Base-by-base conservation (phyloP, 2,888 invertebrate species). In the Drosophila monieri region DNA sequence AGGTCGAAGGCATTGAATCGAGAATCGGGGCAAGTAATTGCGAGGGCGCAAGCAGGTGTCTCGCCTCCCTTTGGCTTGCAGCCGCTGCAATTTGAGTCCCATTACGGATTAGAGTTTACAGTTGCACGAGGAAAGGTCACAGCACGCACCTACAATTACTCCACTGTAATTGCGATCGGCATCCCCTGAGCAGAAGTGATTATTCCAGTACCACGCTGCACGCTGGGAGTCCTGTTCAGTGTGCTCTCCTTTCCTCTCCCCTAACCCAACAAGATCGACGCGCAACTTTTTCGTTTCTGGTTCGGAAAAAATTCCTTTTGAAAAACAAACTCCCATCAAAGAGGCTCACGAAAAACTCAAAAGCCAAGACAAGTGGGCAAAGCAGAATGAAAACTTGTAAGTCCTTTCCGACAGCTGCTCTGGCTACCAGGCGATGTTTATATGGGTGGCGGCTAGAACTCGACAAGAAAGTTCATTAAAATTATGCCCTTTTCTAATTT, bases 401-500 rank as follows among this genome's bases (percentile, higher is more conserved):
- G 86, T 84, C 80, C 80, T 83, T 78, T 88, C 78, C 80, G 86
- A 78, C 86, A 84, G 87, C 85, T 81, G 81, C 81, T 56, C 69
- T 62, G 78, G 74, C 81, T 69, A 58, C 59, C 69, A 59, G 65
- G 59, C 41, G 47, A 32, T 47, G 35, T 25, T 25, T 32, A 57
- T 43, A 49, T 47, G 23, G 62, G 35, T 18, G 52, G 57, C 30
- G 27, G 32, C 44, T 37, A 54, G 12, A 57, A 47, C 49, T 65
- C 68, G 59, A 53, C 69, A 76, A 81, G 65, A 88, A 88, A 86
- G 86, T 88, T 86, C 88, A 86, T 86, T 86, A 88, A 83, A 88
- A 85, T 88, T 84, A 80, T 85, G 80, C 84, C 80, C 81, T 85
- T 80, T 85, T 84, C 88, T 88, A 86, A 85, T 88, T 87, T 79